These are phyloP conservation scores for Tupaia chinensis DNA, from an alignment of 2,113 vertebrate genomes.

Conservation along the genomic window DNA sequence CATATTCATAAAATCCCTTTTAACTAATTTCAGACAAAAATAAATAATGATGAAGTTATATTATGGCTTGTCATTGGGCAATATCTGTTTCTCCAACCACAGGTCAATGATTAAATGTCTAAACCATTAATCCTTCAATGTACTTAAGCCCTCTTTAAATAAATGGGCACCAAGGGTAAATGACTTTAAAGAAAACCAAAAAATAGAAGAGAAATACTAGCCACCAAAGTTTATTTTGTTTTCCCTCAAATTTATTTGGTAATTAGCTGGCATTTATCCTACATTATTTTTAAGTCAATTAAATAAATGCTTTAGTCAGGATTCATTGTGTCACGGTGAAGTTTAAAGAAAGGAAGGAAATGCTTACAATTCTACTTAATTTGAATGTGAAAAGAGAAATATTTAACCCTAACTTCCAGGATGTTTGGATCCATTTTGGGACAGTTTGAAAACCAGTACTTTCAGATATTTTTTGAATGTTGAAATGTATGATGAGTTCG, in stretches of 20 bases:
- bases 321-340: not conserved
- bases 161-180: not conserved
- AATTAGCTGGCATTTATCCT: not conserved
- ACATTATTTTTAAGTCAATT: not conserved
- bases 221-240: not conserved
- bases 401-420: not conserved
- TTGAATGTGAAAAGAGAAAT: not conserved
- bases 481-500: not conserved
- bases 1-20: not conserved
- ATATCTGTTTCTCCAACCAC: not conserved
- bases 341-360: not conserved
- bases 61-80: not conserved
- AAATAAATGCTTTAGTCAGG: not conserved
- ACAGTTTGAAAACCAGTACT: not conserved
- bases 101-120: not conserved
- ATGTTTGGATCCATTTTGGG: not conserved
- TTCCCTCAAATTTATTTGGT: not conserved
- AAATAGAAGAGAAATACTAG: not conserved
- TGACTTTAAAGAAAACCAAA: not conserved
- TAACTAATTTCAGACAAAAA: constrained; percentile 44
- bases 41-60: not conserved
- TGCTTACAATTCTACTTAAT: not conserved
- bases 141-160: not conserved
- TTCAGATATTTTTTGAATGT: not conserved
- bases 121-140: not conserved